Conservation (phyloP, 2,888 invertebrate genomes). For the Abrostola triplasia region DNA sequence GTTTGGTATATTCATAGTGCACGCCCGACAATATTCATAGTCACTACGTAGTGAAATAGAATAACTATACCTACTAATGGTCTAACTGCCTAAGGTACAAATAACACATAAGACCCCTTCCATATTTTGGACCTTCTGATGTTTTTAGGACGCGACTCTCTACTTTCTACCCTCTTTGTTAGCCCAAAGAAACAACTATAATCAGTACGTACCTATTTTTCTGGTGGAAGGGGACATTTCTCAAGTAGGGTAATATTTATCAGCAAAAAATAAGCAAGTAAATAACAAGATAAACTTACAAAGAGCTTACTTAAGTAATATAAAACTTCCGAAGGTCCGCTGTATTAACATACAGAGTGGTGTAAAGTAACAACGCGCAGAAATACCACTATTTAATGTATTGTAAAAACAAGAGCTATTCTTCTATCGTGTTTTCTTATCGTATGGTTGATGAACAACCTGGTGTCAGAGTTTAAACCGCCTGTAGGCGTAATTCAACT, state of each 20-base stretch:
- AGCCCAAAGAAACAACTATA: not conserved
- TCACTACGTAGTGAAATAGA: too few relatives aligned
- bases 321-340: conserved; percentile 34
- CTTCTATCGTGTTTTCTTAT: not conserved
- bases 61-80: too few relatives aligned
- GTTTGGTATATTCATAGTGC: too few relatives aligned
- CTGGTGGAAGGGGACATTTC: conserved; percentile 8
- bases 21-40: too few relatives aligned
- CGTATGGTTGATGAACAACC: too few relatives aligned
- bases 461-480: too few relatives aligned
- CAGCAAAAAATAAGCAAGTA: conserved; percentile 27
- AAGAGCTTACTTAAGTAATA: conserved; percentile 32
- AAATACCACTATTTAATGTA: conserved; percentile 7
- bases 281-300: conserved; percentile 38
- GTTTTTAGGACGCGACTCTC: not conserved
- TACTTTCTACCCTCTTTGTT: not conserved
- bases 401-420: not conserved
- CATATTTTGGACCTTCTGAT: not conserved
- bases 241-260: conserved; percentile 25
- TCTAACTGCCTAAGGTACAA: too few relatives aligned
- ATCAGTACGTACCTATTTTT: conserved; percentile 7
- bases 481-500: too few relatives aligned
- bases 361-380: not conserved
- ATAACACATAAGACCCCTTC: not conserved
- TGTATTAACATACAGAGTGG: conserved; percentile 29